Conservation (phyloP, 2,888 invertebrate species). For the Ceratothoa steindachneri region DNA sequence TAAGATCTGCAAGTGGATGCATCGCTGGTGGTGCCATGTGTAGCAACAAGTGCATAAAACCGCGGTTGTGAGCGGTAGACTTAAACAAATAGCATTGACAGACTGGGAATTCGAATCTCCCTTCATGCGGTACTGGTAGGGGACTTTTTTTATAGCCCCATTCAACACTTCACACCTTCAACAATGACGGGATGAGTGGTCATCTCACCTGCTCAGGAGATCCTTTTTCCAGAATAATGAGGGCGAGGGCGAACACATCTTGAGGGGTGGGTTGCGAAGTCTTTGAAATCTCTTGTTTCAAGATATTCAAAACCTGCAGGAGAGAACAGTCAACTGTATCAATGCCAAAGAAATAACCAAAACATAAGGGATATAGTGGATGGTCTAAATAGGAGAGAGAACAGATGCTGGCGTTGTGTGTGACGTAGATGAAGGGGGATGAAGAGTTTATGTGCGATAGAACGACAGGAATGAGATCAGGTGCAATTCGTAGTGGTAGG, state of each 20-base stretch:
- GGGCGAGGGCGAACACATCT: slow-evolving; percentile 55
- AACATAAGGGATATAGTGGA: neutral
- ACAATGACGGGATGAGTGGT: too few species aligned
- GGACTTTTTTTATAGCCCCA: too few species aligned
- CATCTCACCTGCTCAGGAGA: slow-evolving; percentile 56
- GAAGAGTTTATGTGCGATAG: neutral
- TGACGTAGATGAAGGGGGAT: neutral
- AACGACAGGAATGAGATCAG: neutral
- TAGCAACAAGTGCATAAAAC: too few species aligned
- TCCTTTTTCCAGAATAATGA: slow-evolving; percentile 59
- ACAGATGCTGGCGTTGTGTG: neutral
- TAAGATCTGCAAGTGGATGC: too few species aligned
- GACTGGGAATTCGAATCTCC: too few species aligned
- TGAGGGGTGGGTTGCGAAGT: slow-evolving; percentile 23
- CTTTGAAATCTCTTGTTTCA: slow-evolving; percentile 50
- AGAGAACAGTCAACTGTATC: neutral
- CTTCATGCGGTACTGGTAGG: too few species aligned
- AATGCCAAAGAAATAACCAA: neutral
- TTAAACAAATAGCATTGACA: too few species aligned
- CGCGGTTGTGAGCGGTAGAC: too few species aligned
- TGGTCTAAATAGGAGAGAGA: neutral
- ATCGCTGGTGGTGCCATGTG: too few species aligned
- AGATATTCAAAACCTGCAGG: slow-evolving; percentile 50
- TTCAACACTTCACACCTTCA: too few species aligned
- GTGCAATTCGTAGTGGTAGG: neutral